A percentile compares a stretch with the other conserved stretches of the same genome.
These are phyloP conservation scores for Diadophis punctatus DNA, from an alignment of 2,113 vertebrate species.

Conservation along the genomic window DNA sequence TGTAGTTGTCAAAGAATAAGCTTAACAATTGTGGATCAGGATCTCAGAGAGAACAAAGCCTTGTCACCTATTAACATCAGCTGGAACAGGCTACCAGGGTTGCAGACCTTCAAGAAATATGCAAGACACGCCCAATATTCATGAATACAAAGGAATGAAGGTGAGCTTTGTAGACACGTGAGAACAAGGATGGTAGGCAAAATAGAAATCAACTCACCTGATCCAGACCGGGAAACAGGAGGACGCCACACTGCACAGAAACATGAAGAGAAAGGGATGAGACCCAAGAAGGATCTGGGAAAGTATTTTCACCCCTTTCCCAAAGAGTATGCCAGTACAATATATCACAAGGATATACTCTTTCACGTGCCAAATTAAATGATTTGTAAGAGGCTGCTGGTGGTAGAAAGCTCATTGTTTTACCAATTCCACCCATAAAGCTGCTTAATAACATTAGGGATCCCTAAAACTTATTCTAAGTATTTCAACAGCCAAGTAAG, in stretches of 20 bases:
- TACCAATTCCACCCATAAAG: not conserved
- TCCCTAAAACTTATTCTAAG: not conserved
- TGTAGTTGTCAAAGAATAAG: not conserved
- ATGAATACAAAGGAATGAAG: not conserved
- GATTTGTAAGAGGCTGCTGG: not conserved
- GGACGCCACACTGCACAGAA: slow-evolving; percentile 19
- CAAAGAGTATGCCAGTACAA: not conserved
- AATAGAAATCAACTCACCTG: not conserved
- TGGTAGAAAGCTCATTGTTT: not conserved
- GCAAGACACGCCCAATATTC: not conserved
- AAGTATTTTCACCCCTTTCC: not conserved
- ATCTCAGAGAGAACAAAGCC: not conserved
- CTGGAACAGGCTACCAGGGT: not conserved
- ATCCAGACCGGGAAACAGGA: not conserved
- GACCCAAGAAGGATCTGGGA: not conserved
- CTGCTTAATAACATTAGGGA: not conserved
- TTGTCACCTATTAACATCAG: not conserved
- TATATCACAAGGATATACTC: not conserved
- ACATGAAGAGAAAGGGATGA: not conserved
- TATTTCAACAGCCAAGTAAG: not conserved
- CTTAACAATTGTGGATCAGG: not conserved
- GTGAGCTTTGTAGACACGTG: not conserved
- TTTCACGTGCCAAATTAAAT: not conserved
- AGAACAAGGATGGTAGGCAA: not conserved
- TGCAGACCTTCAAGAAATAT: not conserved